A percentile compares a stretch with the other conserved stretches of the same genome.
Evolutionary conservation across 2,113 vertebrate genomes (phyloP).

Genomic region (Myrmophylax atrothorax): DNA sequence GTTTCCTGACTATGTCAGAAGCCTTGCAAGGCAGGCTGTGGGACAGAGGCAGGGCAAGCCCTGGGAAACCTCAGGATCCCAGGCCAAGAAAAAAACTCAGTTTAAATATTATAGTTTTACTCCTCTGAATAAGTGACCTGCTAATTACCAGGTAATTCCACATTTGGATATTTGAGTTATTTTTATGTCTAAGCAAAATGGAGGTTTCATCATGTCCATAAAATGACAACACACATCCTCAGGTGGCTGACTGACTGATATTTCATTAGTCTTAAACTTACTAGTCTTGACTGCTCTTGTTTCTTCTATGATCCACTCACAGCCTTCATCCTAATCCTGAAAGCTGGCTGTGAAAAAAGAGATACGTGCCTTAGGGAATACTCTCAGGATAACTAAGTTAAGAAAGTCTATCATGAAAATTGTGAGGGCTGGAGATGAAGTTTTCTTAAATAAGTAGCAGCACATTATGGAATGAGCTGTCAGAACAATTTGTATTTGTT

Average conservation of each 20-base stretch:
- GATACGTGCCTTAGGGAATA: not conserved
- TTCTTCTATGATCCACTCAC: not conserved
- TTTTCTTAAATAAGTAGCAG: not conserved
- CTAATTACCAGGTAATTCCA: not conserved
- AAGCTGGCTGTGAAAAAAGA: not conserved
- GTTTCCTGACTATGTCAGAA: not conserved
- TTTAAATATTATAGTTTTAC: not conserved
- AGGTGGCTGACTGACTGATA: not conserved
- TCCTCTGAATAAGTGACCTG: not conserved
- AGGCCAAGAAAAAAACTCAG: not conserved
- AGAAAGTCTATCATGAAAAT: not conserved
- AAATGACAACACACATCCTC: not conserved
- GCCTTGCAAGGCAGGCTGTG: not conserved
- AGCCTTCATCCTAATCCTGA: not conserved
- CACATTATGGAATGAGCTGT: not conserved
- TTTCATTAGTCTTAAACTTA: not conserved
- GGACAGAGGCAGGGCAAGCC: not conserved
- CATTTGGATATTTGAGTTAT: not conserved
- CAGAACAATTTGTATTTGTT: constrained; percentile 1
- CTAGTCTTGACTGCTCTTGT: not conserved
- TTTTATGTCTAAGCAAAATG: not conserved
- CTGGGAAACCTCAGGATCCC: not conserved
- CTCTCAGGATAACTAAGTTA: not conserved
- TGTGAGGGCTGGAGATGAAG: not conserved
- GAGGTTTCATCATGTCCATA: not conserved